Conservation (phyloP, 1,140 invertebrate genomes). For the Fopius arisanus region DNA sequence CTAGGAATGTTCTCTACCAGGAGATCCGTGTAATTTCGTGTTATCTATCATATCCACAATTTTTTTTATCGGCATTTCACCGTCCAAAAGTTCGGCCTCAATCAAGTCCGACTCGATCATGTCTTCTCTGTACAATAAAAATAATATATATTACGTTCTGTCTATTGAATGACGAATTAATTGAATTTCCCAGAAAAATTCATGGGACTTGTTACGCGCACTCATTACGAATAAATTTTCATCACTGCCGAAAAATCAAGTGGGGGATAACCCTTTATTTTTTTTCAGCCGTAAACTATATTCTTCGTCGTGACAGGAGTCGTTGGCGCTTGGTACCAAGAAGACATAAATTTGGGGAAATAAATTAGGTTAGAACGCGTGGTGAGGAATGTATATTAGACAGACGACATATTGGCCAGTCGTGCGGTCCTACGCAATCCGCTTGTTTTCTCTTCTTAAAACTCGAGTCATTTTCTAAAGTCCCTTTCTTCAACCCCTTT, state of each 20-base stretch:
- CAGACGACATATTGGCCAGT: slow-evolving; percentile 27
- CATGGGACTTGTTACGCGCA: no score
- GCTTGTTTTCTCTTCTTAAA: neutral
- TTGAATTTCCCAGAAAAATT: no score
- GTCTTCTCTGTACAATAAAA: no score
- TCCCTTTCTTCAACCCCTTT: neutral
- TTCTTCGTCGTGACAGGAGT: neutral
- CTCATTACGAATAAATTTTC: no score
- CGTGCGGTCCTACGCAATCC: neutral
- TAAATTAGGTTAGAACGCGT: slow-evolving; percentile 21
- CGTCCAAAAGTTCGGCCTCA: no score
- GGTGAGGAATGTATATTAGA: slow-evolving; percentile 26
- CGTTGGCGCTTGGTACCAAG: neutral
- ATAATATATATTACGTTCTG: no score
- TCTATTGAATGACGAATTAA: no score
- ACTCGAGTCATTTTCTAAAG: neutral
- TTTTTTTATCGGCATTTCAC: neutral
- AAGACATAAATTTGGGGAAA: slow-evolving; percentile 19
- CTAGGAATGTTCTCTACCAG: neutral
- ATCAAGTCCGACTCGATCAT: no score
- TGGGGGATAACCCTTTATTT: neutral
- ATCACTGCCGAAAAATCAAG: neutral
- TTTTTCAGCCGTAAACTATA: neutral
- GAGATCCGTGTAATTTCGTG: slow-evolving; percentile 13
- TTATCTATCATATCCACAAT: neutral